Percentiles rank a stretch among this genome's conserved stretches.
Conservation (phyloP, 2,888 invertebrate species). For the Clepsis dumicolana region DNA sequence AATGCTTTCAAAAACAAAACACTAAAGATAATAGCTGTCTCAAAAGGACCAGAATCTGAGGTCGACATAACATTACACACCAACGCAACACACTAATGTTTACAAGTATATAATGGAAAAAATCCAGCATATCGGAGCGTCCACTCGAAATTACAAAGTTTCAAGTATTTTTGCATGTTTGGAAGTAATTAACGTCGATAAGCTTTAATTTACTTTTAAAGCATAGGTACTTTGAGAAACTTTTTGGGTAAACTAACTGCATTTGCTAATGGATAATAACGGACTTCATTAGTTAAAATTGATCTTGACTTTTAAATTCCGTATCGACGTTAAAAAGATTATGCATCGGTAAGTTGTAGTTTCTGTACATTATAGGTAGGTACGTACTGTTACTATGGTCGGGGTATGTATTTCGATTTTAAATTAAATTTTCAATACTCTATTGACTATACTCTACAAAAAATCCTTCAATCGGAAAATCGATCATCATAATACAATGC, state of each 20-base stretch:
- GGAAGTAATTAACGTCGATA: slow-evolving; percentile 2
- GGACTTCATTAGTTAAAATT: not conserved
- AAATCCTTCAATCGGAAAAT: not conserved
- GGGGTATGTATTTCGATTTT: too few species aligned
- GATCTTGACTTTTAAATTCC: not conserved
- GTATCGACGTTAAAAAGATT: not conserved
- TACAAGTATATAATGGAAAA: not conserved
- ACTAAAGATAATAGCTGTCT: slow-evolving; percentile 12
- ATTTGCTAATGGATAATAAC: not conserved
- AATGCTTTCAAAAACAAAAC: slow-evolving; percentile 25
- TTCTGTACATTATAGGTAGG: too few species aligned
- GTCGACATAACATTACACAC: slow-evolving; percentile 41
- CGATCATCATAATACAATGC: not conserved
- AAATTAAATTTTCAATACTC: too few species aligned
- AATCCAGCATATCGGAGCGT: not conserved
- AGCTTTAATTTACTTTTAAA: not conserved
- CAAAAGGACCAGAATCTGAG: slow-evolving; percentile 21
- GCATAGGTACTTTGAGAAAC: not conserved
- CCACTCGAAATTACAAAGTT: not conserved
- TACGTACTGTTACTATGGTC: too few species aligned
- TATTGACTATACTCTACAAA: too few species aligned
- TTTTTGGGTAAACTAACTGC: not conserved
- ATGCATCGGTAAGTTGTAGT: not conserved
- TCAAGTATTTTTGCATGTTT: not conserved
- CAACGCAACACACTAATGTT: slow-evolving; percentile 35